Conservation (phyloP, 2,797 vertebrate species). For the Thamnophis elegans region DNA sequence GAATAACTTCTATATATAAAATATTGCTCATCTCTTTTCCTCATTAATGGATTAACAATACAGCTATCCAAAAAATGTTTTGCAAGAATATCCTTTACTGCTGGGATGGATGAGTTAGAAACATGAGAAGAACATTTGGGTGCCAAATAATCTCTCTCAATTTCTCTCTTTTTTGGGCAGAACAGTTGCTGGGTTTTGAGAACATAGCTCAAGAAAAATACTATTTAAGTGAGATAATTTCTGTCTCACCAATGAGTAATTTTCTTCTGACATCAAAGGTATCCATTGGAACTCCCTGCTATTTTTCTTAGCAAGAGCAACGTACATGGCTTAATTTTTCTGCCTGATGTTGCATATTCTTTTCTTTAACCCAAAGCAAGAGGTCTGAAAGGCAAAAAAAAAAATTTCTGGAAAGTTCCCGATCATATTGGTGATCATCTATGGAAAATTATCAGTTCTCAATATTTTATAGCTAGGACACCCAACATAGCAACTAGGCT, state of each 20-base stretch:
- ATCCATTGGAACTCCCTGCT: slow-evolving; percentile 24
- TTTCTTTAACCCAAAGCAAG: slow-evolving; percentile 34
- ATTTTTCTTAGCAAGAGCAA: slow-evolving; percentile 21
- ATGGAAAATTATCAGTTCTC: background rate
- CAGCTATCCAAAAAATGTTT: slow-evolving; percentile 63
- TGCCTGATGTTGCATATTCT: slow-evolving; percentile 37
- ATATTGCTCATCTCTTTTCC: slow-evolving; percentile 27
- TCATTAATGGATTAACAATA: slow-evolving; percentile 26
- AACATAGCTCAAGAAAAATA: slow-evolving; percentile 68
- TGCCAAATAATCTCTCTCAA: slow-evolving; percentile 55
- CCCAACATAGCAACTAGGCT: background rate
- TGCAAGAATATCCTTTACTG: slow-evolving; percentile 61
- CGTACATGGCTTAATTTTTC: slow-evolving; percentile 18
- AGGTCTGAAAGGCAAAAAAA: slow-evolving; percentile 12
- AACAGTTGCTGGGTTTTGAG: slow-evolving; percentile 51
- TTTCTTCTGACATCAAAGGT: slow-evolving; percentile 55
- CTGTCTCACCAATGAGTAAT: slow-evolving; percentile 64
- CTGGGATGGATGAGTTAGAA: slow-evolving; percentile 64
- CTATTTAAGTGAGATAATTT: slow-evolving; percentile 71
- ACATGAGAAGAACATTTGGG: slow-evolving; percentile 58
- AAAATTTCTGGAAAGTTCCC: background rate
- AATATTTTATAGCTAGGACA: background rate
- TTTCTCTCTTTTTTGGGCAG: slow-evolving; percentile 53
- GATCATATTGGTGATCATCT: background rate
- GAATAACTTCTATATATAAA: slow-evolving; percentile 30